Evolutionary conservation across 1,140 invertebrate genomes (phyloP).

Genomic region (Drosophila seguyi): DNA sequence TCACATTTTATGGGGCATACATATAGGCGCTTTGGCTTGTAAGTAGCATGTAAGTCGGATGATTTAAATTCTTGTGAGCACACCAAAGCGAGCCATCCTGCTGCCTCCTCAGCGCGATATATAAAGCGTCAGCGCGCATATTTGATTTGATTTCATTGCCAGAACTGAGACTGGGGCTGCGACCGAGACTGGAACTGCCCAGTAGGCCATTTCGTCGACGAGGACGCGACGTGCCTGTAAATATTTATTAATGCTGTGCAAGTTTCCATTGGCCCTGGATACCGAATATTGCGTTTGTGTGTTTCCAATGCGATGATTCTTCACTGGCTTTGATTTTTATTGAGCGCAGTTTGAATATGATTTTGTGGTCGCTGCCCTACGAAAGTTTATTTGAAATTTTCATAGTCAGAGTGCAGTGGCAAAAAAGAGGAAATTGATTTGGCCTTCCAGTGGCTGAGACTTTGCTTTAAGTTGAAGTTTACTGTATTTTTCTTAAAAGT

Average conservation of each 20-base stretch:
- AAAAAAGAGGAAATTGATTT: constrained; percentile 12
- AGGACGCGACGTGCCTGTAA: constrained; percentile 79
- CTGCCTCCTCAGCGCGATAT: constrained; percentile 39
- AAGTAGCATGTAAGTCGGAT: constrained; percentile 80
- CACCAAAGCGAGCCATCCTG: constrained; percentile 43
- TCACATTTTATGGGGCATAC: constrained; percentile 69
- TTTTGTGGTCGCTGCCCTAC: constrained; percentile 19
- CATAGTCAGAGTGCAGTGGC: not conserved
- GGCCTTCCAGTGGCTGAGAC: not conserved
- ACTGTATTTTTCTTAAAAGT: not conserved
- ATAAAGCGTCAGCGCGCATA: constrained; percentile 76
- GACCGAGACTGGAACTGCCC: constrained; percentile 19
- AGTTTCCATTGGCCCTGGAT: constrained; percentile 51
- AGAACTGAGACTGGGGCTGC: constrained; percentile 28
- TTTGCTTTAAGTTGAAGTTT: constrained; percentile 1
- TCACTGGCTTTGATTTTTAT: constrained; percentile 73
- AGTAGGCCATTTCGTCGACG: constrained; percentile 46
- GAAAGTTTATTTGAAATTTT: constrained; percentile 20
- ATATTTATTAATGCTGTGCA: constrained; percentile 79
- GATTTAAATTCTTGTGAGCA: constrained; percentile 83
- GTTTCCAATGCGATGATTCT: constrained; percentile 51
- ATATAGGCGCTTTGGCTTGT: constrained; percentile 81
- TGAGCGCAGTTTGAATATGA: constrained; percentile 46
- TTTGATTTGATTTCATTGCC: constrained; percentile 83
- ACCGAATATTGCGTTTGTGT: not conserved